Base-by-base conservation (phyloP, 2,797 vertebrate genomes). In the Enteromius fasciolatus region DNA sequence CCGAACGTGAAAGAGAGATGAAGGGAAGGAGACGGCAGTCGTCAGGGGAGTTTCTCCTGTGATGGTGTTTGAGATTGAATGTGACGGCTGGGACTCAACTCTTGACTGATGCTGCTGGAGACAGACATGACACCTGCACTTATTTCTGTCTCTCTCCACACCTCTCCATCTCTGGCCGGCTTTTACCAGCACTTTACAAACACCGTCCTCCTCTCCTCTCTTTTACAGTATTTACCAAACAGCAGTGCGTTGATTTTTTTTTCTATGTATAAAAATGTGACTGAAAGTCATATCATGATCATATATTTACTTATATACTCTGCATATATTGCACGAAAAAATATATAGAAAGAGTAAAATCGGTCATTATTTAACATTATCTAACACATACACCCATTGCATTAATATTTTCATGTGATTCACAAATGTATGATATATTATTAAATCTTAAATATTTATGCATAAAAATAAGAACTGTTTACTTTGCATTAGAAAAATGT, bases 1-100 rank as follows among this genome's bases (percentile, higher is more conserved):
- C 17, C 18, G 1, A 66, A 64, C 59, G n/a, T 25, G 33, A 77
- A 61, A 73, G 70, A 83, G 41, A 31, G 61, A 81, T 78, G 41
- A 66, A 59, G 70, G 28, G 52, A 70, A 74, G 39, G 20, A 82
- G 66, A 78, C 31, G 5, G 20, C 46, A 9, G 8, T 76, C 33
- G 48, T 66, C 33, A 28, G 50, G 70, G 81, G 75, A 85, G 81
- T 73, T 25, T 57, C 70, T 73, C 11, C 36, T 67, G 77, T 74
- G 69, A 78, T 69, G 61, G 77, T 70, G 75, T 74, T 61, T 4
- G 54, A 79, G 68, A 83, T 87, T 89, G 88, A 85, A 86, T 87
- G 84, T 89, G 67, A 91, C 90, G 87, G 84, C 57, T 84, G 90
- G 87, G 89, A 79, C 83, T 87, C 17, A 48, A 66, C 33, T 46